Conservation (phyloP, 2,113 vertebrate genomes). For the Apistogramma diplotaenia region DNA sequence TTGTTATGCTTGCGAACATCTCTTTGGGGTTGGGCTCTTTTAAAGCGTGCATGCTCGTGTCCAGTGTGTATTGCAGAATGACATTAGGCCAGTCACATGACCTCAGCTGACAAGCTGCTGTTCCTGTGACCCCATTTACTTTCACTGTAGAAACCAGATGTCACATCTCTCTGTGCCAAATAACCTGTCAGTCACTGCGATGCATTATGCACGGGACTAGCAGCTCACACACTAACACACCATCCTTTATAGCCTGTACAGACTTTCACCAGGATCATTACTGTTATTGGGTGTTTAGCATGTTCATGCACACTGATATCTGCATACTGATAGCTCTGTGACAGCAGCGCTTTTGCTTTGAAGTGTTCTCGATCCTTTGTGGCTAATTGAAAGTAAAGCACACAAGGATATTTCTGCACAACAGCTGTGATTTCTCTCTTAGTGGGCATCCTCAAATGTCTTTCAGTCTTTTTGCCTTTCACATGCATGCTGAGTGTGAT, state of each 20-base stretch:
- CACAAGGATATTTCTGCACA: conserved; percentile 1
- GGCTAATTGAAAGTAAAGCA: conserved; percentile 18
- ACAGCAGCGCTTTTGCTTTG: not conserved
- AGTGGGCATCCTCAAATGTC: conserved; percentile 7
- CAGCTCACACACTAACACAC: conserved; percentile 25
- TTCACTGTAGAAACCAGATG: conserved; percentile 71
- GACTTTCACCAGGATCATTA: conserved; percentile 7
- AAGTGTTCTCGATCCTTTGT: conserved; percentile 15
- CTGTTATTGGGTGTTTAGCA: conserved; percentile 4
- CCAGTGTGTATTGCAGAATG: conserved; percentile 34
- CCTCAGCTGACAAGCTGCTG: conserved; percentile 68
- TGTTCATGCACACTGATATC: conserved; percentile 23
- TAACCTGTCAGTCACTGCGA: conserved; percentile 56
- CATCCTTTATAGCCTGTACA: not conserved
- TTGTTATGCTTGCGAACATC: conserved; percentile 41
- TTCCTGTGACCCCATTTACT: conserved; percentile 69
- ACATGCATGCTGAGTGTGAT: conserved; percentile 1
- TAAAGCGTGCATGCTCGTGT: conserved; percentile 22
- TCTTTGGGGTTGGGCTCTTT: conserved; percentile 22
- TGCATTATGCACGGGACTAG: conserved; percentile 21
- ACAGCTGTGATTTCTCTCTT: conserved; percentile 20
- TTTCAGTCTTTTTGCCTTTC: not conserved
- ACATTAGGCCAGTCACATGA: conserved; percentile 67
- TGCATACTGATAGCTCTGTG: conserved; percentile 19
- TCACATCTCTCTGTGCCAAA: conserved; percentile 58